A percentile compares a stretch with the other conserved stretches of the same genome.
phyloP scores from a whole-genome alignment of 2,888 invertebrate species.

The Thumatha senex region DNA sequence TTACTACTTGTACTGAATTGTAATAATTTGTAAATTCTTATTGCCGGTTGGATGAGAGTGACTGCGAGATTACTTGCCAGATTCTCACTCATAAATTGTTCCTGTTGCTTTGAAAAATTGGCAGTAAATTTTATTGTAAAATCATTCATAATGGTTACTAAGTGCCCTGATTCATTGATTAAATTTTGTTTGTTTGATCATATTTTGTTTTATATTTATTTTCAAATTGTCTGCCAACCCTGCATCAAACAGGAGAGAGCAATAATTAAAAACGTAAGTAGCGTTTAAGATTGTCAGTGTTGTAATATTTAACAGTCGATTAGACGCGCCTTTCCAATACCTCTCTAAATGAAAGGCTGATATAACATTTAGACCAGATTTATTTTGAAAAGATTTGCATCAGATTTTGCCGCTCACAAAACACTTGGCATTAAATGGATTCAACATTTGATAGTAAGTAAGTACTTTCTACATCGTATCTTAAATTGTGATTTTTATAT shows the following conservation, averaged over 20 bases:
- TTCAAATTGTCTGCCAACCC: neutral
- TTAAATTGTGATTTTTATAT: neutral
- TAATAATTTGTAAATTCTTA: no score
- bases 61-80: no score
- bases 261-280: slow-evolving; percentile 2
- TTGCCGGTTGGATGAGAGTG: no score
- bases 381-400: neutral
- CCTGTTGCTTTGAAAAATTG: no score
- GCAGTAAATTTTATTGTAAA: no score
- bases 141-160: no score
- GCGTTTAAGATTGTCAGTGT: slow-evolving; percentile 7
- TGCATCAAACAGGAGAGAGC: neutral
- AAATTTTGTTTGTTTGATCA: no score
- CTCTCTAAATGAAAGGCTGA: slow-evolving; percentile 52
- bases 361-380: slow-evolving; percentile 8
- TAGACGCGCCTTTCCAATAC: slow-evolving; percentile 42
- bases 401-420: neutral
- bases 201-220: no score
- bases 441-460: slow-evolving; percentile 10
- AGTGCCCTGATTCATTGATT: no score
- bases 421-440: slow-evolving; percentile 3
- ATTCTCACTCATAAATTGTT: no score
- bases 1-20: no score
- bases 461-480: slow-evolving; percentile 15
- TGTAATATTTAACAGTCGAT: slow-evolving; percentile 30